Evolutionary conservation across 1,140 invertebrate species (phyloP).

Genomic region (Drosophila prosaltans): DNA sequence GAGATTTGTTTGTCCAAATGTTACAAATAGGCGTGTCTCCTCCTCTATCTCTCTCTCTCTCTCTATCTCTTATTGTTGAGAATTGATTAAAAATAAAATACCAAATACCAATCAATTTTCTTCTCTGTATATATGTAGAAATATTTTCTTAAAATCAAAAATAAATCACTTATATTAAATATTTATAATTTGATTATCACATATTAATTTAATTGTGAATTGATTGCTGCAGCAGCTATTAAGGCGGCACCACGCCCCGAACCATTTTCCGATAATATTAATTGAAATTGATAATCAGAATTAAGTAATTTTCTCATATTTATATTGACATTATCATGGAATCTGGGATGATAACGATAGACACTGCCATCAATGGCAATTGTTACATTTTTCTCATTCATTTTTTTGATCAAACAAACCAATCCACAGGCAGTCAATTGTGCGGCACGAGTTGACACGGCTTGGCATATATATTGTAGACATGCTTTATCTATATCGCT

Average conservation of each 20-base stretch:
- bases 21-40: background rate
- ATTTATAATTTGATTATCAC: too few species aligned
- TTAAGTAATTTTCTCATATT: constrained; percentile 92
- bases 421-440: constrained; percentile 95
- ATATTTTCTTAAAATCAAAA: too few species aligned
- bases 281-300: constrained; percentile 91
- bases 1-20: constrained; percentile 31
- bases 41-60: too few species aligned
- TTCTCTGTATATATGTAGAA: too few species aligned
- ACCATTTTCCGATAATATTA: constrained; percentile 98
- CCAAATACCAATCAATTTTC: too few species aligned
- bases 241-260: constrained; percentile 92
- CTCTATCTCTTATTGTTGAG: too few species aligned
- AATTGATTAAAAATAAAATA: too few species aligned
- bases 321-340: constrained; percentile 96
- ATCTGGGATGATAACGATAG: constrained; percentile 98
- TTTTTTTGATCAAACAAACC: constrained; percentile 92
- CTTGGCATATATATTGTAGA: constrained; percentile 94
- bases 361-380: constrained; percentile 99
- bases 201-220: background rate
- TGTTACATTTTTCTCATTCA: constrained; percentile 93
- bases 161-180: too few species aligned
- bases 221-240: constrained; percentile 89
- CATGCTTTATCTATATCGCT: constrained; percentile 93
- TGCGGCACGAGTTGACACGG: constrained; percentile 95